Evolutionary conservation across 2,113 vertebrate genomes (phyloP).

Genomic region (Eretmodus cyanostictus): DNA sequence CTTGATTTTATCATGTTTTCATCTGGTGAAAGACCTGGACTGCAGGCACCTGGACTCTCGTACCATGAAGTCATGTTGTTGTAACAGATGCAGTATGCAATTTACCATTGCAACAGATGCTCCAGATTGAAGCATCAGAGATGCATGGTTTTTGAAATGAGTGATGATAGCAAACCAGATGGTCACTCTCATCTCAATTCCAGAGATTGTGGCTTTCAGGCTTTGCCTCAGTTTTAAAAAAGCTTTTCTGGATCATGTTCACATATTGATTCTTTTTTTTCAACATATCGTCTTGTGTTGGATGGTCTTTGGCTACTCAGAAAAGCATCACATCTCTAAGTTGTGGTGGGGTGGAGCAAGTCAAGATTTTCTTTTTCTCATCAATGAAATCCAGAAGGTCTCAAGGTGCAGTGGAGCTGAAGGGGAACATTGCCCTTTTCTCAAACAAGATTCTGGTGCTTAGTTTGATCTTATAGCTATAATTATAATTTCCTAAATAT

Average conservation of each 20-base stretch:
- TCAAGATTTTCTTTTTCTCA: not conserved
- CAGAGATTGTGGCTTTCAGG: not conserved
- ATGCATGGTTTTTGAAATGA: not conserved
- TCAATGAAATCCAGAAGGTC: not conserved
- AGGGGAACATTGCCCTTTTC: not conserved
- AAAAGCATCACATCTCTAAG: not conserved
- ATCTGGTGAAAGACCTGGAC: not conserved
- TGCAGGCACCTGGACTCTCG: not conserved
- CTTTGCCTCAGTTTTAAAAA: accelerated
- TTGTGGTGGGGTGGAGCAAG: not conserved
- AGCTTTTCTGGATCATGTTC: not conserved
- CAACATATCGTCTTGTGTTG: not conserved
- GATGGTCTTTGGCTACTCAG: not conserved
- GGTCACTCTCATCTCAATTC: not conserved
- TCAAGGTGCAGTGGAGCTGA: not conserved
- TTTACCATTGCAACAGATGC: not conserved
- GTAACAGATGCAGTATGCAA: not conserved
- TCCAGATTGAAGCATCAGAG: not conserved
- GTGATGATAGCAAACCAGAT: not conserved
- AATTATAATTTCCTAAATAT: not conserved
- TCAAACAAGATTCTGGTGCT: not conserved
- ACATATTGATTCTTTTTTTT: not conserved
- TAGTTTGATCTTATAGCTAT: not conserved
- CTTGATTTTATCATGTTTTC: not conserved
- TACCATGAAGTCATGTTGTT: not conserved